These are phyloP conservation scores for Zosterops japonicus DNA, from an alignment of 2,113 vertebrate genomes.

Conservation along the genomic window DNA sequence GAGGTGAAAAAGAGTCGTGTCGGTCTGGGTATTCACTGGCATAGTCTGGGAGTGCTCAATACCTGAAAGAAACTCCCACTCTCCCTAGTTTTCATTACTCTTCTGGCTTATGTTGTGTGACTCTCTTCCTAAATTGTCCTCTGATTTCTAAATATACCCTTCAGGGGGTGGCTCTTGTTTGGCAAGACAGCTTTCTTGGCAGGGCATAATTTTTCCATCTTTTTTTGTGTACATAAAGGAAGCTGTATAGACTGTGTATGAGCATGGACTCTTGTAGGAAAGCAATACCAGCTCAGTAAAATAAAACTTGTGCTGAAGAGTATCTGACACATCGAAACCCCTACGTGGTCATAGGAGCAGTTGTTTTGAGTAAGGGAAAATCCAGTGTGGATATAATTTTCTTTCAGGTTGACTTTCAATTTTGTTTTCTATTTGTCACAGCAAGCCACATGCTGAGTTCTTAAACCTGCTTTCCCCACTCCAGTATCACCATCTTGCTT, in stretches of 20 bases:
- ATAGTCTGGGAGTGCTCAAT: background rate
- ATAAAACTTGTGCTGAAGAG: background rate
- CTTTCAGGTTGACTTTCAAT: background rate
- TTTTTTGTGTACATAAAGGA: background rate
- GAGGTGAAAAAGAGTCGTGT: background rate
- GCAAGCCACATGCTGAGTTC: background rate
- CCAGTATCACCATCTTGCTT: background rate
- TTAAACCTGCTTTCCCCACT: background rate
- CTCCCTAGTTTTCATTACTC: background rate
- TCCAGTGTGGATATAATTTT: background rate
- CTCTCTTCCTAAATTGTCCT: background rate
- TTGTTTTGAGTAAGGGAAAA: background rate
- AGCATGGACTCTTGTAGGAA: background rate
- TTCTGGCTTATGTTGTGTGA: conserved; percentile 13
- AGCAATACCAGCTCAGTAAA: background rate
- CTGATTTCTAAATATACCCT: conserved; percentile 29
- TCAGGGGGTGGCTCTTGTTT: background rate
- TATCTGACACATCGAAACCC: accelerated
- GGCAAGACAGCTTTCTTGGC: conserved; percentile 14
- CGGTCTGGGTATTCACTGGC: background rate
- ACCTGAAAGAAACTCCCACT: conserved; percentile 19
- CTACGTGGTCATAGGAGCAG: background rate
- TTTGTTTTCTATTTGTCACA: background rate
- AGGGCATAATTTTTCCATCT: conserved; percentile 2
- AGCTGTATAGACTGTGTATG: background rate